Evolutionary conservation across 2,888 invertebrate genomes (phyloP).

Genomic region (Sphaeridia pumilis): DNA sequence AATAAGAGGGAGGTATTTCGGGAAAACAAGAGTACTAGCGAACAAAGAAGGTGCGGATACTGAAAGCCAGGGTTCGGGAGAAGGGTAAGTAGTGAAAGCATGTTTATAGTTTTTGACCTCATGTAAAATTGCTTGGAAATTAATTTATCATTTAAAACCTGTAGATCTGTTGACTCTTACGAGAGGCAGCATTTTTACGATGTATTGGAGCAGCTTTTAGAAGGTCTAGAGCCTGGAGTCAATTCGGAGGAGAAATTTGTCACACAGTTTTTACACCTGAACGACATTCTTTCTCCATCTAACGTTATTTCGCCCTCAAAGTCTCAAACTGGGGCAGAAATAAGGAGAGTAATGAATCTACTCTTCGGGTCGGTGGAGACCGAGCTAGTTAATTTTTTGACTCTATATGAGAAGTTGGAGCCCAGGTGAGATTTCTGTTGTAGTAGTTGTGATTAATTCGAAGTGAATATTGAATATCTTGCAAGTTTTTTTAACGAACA

Average conservation of each 20-base stretch:
- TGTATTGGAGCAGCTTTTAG: constrained; percentile 70
- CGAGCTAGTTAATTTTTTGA: constrained; percentile 73
- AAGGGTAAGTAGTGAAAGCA: constrained; percentile 22
- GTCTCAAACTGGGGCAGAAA: constrained; percentile 48
- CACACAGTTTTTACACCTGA: constrained; percentile 29
- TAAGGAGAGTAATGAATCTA: constrained; percentile 72
- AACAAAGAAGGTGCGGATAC: constrained; percentile 34
- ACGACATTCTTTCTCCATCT: constrained; percentile 21
- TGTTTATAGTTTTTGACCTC: no score
- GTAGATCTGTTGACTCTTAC: constrained; percentile 33
- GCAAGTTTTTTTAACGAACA: neutral
- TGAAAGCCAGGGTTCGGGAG: constrained; percentile 36
- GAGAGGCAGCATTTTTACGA: constrained; percentile 45
- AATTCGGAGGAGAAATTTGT: constrained; percentile 35
- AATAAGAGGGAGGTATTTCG: constrained; percentile 33
- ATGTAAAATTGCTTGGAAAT: no score
- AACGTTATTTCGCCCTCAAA: constrained; percentile 28
- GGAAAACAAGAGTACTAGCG: constrained; percentile 34
- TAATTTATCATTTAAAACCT: no score
- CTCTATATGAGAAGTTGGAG: constrained; percentile 74
- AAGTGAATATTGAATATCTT: neutral
- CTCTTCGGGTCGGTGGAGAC: constrained; percentile 79
- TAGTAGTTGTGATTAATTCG: neutral
- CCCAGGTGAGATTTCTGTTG: constrained; percentile 59
- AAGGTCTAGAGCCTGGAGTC: constrained; percentile 38